Evolutionary conservation across 2,888 invertebrate genomes (phyloP).

Genomic region (Plebejus argus): DNA sequence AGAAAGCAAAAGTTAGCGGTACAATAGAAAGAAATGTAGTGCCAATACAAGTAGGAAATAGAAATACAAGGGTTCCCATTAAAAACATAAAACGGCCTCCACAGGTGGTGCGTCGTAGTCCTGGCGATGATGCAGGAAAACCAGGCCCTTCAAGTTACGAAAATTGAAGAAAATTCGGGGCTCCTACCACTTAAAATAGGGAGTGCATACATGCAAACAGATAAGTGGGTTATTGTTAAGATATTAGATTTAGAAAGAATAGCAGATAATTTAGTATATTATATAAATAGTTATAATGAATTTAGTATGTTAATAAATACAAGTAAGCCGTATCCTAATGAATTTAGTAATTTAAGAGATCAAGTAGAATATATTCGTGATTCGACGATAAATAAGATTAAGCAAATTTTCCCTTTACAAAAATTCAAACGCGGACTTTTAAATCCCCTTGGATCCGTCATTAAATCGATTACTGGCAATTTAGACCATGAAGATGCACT

Average conservation of each 20-base stretch:
- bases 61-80: conserved; percentile 40
- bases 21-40: conserved; percentile 37
- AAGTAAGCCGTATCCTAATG: background rate
- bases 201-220: conserved; percentile 32
- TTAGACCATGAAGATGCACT: conserved; percentile 44
- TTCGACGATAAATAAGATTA: conserved; percentile 23
- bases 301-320: conserved; percentile 19
- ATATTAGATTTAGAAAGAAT: conserved; percentile 39
- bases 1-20: conserved; percentile 37
- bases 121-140: conserved; percentile 28
- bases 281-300: too few species aligned
- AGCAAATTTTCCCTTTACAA: conserved; percentile 33
- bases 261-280: conserved; percentile 37
- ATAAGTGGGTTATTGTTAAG: conserved; percentile 30
- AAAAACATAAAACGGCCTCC: conserved; percentile 45
- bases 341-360: too few species aligned
- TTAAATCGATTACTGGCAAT: conserved; percentile 45
- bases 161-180: conserved; percentile 42
- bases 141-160: conserved; percentile 44
- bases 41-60: conserved; percentile 35
- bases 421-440: conserved; percentile 18
- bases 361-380: too few species aligned
- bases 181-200: conserved; percentile 43
- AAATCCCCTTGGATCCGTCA: conserved; percentile 36
- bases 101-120: conserved; percentile 39